Base-by-base conservation (phyloP, 2,888 invertebrate species). In the Auanema freiburgensis region DNA sequence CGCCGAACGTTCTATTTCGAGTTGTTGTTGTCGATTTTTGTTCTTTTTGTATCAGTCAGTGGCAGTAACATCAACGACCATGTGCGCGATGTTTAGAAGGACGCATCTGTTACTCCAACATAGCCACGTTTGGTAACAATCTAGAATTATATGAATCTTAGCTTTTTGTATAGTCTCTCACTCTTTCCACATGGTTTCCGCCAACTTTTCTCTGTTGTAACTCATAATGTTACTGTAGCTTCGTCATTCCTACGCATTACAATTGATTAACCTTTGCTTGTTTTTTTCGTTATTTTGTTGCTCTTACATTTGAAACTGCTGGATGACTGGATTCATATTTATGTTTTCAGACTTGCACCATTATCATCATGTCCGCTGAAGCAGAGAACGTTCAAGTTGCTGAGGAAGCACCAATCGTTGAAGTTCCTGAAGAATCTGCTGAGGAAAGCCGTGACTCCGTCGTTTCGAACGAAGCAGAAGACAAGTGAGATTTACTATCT, bases 381-480 rank as follows among this genome's bases (percentile, higher is more conserved):
- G 60, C 53, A 24, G 55, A 21, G 25, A 46, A 46, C 54, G 55
- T 54, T 53, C 54, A 60, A 60, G 60, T 60, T 42, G 46, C 49
- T 41, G 56, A 56, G 57, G 53, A 56, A 18, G 16, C 46, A 5
- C 46, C 46, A 21, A 46, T 18, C 46, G 52, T n/a, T 52, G 52
- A 18, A 24, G 63, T 58, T 42, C 25, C 57, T 6, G 63, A 57
- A 18, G 63, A 57, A 43, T 43, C 46, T n/a, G 57, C 63, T 21
- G 62, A 62, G 43, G 62, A 62, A 24, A 62, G 62, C 56, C 62
- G 62, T 41, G 62, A 62, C 56, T 56, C 56, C 14, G 50, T 51
- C 57, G 56, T 25, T 16, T 62, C 62, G 21, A 52, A 57, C 33
- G 51, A 33, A 33, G 33, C 33, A 5, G 33, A 33, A 33, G 33